Evolutionary conservation across 2,888 invertebrate genomes (phyloP), one percentile per base, ranked within the genome.

Genomic region (Biston betularia): DNA sequence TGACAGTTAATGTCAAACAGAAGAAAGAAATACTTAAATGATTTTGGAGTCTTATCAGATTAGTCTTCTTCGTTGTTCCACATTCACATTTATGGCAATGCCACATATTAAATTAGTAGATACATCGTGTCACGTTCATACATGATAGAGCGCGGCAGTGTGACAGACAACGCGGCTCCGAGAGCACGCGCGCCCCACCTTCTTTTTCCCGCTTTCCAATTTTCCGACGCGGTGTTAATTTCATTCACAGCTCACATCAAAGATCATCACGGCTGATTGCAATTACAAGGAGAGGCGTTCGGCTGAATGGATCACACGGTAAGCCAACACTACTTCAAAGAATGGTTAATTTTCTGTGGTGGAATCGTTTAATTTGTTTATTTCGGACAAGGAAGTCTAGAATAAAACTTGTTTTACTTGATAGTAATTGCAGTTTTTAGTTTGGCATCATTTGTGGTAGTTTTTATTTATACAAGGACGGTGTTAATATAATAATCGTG

Each of bases 181-280:
- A 60, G 53, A 69, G 58, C 61, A 72, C 76, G 74, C 65, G 71
- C 64, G 69, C 63, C 68, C 50, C 54, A 46, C 62, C n/a, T 12
- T 34, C 44, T 44, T 63, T 73, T 69, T 70, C 70, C 63, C 73
- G 69, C 72, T 73, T 68, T 63, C 68, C 73, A 71, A 75, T 69
- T 69, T 72, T 52, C 71, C 58, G 59, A 60, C 61, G 64, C 66
- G 61, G 49, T 58, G 52, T 66, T 59, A 65, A 64, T 60, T 70
- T 60, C 65, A 68, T 63, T 68, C 59, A 50, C 61, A 52, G 49
- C 54, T 61, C 54, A 44, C 59, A 35, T 59, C 45, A 34, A n/a
- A 62, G 33, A 59, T 50, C 63, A 69, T 63, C 63, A 67, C 65
- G 53, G 50, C 55, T 72, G 63, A 68, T 60, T 68, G 69, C 59